phyloP scores from a whole-genome alignment of 2,113 vertebrate species.

The Aegithalos caudatus region DNA sequence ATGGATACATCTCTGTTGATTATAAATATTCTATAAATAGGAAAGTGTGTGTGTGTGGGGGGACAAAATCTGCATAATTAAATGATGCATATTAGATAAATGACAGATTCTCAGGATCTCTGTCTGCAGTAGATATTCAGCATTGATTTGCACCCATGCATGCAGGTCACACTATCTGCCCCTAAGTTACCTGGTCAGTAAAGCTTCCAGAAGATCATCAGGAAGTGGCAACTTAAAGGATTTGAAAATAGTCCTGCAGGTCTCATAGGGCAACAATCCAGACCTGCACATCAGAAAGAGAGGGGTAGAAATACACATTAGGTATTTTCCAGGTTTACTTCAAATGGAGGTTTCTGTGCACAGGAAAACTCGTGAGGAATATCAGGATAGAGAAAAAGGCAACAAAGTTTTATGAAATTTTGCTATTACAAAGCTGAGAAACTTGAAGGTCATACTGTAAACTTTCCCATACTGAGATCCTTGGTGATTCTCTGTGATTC shows the following conservation, averaged over 20 bases:
- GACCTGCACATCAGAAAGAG: slow-evolving; percentile 70
- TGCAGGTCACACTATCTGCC: background rate
- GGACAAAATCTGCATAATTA: background rate
- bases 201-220: slow-evolving; percentile 74
- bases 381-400: background rate
- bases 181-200: slow-evolving; percentile 80
- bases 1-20: background rate
- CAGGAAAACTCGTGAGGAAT: background rate
- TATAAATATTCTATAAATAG: background rate
- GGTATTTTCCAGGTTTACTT: background rate
- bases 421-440: background rate
- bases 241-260: slow-evolving; percentile 80
- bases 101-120: background rate
- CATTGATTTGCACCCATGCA: background rate
- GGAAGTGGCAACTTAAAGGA: slow-evolving; percentile 80
- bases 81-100: background rate
- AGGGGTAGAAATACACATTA: background rate
- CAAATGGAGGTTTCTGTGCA: background rate
- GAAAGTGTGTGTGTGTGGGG: background rate
- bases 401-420: background rate
- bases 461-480: background rate
- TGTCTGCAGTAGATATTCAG: background rate
- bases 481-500: background rate
- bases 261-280: slow-evolving; percentile 73
- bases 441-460: background rate